These are phyloP conservation scores for Elymnias hypermnestra DNA, from an alignment of 1,140 invertebrate genomes.

Conservation along the genomic window DNA sequence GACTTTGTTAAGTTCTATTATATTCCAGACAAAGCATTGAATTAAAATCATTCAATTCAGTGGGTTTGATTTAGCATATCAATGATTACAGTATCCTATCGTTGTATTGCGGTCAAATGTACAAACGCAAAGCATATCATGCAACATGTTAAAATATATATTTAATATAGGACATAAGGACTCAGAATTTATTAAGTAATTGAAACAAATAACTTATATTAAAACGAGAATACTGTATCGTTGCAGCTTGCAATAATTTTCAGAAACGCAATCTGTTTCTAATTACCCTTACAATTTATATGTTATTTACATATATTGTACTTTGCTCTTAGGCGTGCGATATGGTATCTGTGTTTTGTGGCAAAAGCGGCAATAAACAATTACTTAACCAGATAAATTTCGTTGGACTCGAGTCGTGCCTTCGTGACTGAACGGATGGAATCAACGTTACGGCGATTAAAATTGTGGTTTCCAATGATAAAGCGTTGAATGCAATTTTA, in stretches of 20 bases:
- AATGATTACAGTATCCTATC: background rate
- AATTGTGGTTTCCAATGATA: conserved; percentile 36
- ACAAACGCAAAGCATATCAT: conserved; percentile 3
- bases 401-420: conserved; percentile 32
- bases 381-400: conserved; percentile 30
- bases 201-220: too few species aligned
- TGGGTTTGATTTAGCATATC: background rate
- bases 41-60: background rate
- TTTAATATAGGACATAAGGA: background rate
- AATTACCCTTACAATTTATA: too few species aligned
- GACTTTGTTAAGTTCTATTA: too few species aligned
- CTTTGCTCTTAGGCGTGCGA: too few species aligned
- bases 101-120: conserved; percentile 24
- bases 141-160: background rate
- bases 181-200: too few species aligned
- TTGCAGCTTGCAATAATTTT: too few species aligned
- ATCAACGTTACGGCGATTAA: conserved; percentile 39
- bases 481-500: conserved; percentile 27
- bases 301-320: too few species aligned
- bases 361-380: conserved; percentile 7
- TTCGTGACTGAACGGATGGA: conserved; percentile 53
- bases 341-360: too few species aligned
- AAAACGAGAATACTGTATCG: too few species aligned
- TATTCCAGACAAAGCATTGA: background rate
- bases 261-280: too few species aligned